A percentile compares a stretch with the other conserved stretches of the same genome.
Conservation (phyloP, 2,797 vertebrate species). For the Gorsachius magnificus region DNA sequence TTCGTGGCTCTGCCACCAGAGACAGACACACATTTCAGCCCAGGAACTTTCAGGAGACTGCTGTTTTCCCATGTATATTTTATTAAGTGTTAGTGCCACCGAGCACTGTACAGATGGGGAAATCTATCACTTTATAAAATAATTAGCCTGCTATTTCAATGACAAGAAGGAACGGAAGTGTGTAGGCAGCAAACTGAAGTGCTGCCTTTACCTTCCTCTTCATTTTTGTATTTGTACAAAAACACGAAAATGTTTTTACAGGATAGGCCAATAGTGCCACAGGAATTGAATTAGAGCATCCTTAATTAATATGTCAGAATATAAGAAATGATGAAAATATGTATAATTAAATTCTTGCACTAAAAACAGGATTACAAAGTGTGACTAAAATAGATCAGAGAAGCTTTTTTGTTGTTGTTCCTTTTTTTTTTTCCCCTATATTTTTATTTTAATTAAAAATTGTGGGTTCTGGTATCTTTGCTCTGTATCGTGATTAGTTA, state of each 20-base stretch:
- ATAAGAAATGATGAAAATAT: slow-evolving; percentile 77
- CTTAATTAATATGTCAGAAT: slow-evolving; percentile 82
- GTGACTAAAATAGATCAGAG: slow-evolving; percentile 68
- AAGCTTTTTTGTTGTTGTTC: neutral
- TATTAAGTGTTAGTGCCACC: slow-evolving; percentile 25
- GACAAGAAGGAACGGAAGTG: neutral
- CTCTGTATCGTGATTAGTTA: neutral
- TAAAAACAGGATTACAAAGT: slow-evolving; percentile 72
- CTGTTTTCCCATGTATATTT: slow-evolving; percentile 17
- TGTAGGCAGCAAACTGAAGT: slow-evolving; percentile 23
- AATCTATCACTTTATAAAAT: slow-evolving; percentile 29
- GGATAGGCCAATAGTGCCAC: slow-evolving; percentile 60
- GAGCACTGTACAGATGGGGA: neutral
- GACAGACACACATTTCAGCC: neutral
- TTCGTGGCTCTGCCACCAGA: neutral
- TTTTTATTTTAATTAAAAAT: slow-evolving; percentile 26
- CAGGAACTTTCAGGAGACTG: neutral
- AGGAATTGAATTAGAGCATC: slow-evolving; percentile 69
- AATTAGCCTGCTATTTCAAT: slow-evolving; percentile 5
- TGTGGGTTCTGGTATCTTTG: neutral
- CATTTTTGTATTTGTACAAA: slow-evolving; percentile 72
- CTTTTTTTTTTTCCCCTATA: neutral
- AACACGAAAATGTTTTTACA: slow-evolving; percentile 78
- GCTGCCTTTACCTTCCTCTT: slow-evolving; percentile 67
- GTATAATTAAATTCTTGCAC: slow-evolving; percentile 76